Conservation (phyloP, 2,888 invertebrate species). For the Ephialtes manifestator region DNA sequence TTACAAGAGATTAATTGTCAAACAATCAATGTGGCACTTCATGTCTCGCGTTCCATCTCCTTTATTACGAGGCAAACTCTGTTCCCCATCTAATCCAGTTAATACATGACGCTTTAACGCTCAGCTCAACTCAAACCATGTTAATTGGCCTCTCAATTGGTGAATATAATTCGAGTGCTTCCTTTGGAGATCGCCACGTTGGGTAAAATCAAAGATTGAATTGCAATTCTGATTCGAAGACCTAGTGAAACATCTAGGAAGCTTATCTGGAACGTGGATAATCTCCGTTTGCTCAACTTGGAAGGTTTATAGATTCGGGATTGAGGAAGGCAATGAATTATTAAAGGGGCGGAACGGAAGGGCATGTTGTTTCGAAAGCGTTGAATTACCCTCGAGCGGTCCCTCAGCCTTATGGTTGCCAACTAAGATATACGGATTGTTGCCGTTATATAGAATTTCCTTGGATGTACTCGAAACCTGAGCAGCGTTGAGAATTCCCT, state of each 20-base stretch:
- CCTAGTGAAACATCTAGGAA: neutral
- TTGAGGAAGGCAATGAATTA: slow-evolving; percentile 12
- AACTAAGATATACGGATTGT: neutral
- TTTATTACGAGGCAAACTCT: neutral
- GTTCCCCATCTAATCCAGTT: neutral
- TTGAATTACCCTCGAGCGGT: neutral
- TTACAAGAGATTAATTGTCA: too few relatives aligned
- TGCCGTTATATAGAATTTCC: slow-evolving; percentile 32
- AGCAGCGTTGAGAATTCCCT: slow-evolving; percentile 8
- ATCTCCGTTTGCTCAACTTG: neutral
- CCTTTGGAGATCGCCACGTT: neutral
- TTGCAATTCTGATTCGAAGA: neutral
- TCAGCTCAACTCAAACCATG: neutral
- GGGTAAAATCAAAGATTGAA: slow-evolving; percentile 2
- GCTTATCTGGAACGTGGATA: neutral
- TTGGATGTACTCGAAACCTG: slow-evolving; percentile 7
- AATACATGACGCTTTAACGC: neutral
- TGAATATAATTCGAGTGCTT: neutral
- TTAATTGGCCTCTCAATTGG: neutral
- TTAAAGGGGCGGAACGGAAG: slow-evolving; percentile 4
- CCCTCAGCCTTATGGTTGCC: neutral
- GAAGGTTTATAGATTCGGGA: slow-evolving; percentile 8
- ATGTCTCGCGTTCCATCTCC: neutral
- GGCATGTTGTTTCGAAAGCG: neutral
- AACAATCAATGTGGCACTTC: neutral